phyloP scores from a whole-genome alignment of 2,888 invertebrate genomes.

The Plagodis pulveraria region DNA sequence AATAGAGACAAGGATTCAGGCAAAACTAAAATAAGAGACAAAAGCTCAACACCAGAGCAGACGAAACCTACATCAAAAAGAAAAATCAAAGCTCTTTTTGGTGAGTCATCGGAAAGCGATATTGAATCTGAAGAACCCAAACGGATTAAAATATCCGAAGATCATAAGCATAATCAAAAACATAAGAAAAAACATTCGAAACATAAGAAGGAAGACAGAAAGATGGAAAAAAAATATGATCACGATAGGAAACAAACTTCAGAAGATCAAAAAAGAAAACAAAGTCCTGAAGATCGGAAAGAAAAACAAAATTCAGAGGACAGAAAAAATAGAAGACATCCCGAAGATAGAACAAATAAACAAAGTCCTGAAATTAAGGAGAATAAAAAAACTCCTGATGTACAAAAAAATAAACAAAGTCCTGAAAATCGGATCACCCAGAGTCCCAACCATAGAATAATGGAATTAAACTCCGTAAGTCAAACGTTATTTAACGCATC shows the following conservation, averaged over 20 bases:
- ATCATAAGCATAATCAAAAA: slow-evolving; percentile 39
- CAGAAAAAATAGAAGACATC: background rate
- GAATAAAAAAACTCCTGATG: background rate
- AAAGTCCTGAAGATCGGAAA: slow-evolving; percentile 8
- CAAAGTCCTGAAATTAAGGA: background rate
- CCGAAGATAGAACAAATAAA: background rate
- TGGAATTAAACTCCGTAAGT: background rate
- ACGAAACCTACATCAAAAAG: slow-evolving; percentile 62
- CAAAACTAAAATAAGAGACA: slow-evolving; percentile 26
- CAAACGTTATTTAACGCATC: slow-evolving; percentile 37
- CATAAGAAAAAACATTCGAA: slow-evolving; percentile 36
- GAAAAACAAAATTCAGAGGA: background rate
- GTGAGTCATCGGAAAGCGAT: slow-evolving; percentile 79
- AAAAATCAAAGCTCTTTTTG: slow-evolving; percentile 80
- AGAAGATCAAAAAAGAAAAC: slow-evolving; percentile 20
- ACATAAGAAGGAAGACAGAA: slow-evolving; percentile 36
- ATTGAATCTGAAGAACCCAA: slow-evolving; percentile 50
- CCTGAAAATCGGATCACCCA: background rate
- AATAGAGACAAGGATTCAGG: slow-evolving; percentile 27
- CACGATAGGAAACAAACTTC: slow-evolving; percentile 23
- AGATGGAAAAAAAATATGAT: slow-evolving; percentile 32
- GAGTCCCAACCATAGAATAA: too few species aligned
- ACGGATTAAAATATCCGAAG: slow-evolving; percentile 50
- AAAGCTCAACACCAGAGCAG: slow-evolving; percentile 47
- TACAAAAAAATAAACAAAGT: background rate